These are phyloP conservation scores for Yoshiicerus persimilis DNA, from an alignment of 1,140 invertebrate species.

Conservation along the genomic window DNA sequence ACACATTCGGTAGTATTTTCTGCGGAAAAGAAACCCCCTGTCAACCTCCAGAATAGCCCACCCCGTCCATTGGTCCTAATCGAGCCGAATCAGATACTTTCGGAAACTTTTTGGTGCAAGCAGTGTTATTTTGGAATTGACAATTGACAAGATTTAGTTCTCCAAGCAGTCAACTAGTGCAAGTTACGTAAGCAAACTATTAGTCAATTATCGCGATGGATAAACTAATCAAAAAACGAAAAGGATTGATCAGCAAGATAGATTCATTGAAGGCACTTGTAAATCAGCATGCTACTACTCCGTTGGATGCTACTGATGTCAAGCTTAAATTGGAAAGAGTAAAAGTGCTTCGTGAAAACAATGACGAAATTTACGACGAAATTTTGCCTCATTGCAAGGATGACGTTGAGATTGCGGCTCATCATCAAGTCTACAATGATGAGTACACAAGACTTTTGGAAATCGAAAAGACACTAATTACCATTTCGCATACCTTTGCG, in stretches of 20 bases:
- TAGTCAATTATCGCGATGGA: too few relatives aligned
- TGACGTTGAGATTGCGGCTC: neutral
- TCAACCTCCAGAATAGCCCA: too few relatives aligned
- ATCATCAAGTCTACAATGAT: neutral
- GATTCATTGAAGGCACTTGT: neutral
- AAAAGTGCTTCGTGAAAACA: neutral
- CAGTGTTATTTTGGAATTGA: too few relatives aligned
- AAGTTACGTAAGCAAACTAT: too few relatives aligned
- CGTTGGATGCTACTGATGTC: neutral
- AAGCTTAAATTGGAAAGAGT: neutral
- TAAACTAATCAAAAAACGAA: neutral
- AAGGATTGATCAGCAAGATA: neutral
- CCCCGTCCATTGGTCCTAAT: too few relatives aligned
- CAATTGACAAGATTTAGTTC: too few relatives aligned
- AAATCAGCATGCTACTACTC: neutral
- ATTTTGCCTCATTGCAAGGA: neutral
- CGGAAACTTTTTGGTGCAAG: too few relatives aligned
- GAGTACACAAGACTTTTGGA: neutral
- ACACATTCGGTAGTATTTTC: too few relatives aligned
- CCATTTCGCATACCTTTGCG: neutral
- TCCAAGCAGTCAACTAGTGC: too few relatives aligned
- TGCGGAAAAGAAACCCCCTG: too few relatives aligned
- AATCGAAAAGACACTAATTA: neutral
- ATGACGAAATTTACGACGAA: neutral
- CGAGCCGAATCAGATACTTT: too few relatives aligned